Evolutionary conservation across 2,888 invertebrate genomes (phyloP), one percentile per base, ranked within the genome.

Genomic region (Dryomyza anilis): DNA sequence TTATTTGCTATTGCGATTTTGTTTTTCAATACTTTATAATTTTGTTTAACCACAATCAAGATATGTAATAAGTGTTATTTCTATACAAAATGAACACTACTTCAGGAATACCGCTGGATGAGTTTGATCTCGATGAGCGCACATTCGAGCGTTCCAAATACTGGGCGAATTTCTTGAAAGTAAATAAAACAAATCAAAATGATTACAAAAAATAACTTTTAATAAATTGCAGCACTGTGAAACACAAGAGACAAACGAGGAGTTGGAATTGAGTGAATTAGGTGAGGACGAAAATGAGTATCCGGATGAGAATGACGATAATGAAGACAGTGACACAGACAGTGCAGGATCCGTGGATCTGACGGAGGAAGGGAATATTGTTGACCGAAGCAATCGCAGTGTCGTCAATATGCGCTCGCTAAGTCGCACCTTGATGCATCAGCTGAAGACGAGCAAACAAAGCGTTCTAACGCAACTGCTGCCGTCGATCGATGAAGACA

Each of bases 81-180:
- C 1, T 6, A 10, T 25, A n/a, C 12, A 27, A 2, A 12, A 50
- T 50, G 50, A 50, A 50, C n/a, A 27, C 50, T 12, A 43, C 39
- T 3, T 7, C 25, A 23, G 52, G 61, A 27, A 61, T 61, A 14
- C 61, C 61, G 5, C 16, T 61, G 29, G 53, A 52, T 14, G 33
- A 21, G 0, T 61, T 61, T 43, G 25, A 25, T 48, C 55, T 63
- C n/a, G 69, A 70, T 39, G 69, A 67, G 21, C 33, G 25, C 0
- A 60, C 64, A 1, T 81, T 70, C 60, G 74, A 78, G 57, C 77
- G 82, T 23, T 79, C 76, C 0, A 82, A 76, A 62, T n/a, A 6
- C 1, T 81, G 82, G 82, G 62, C 78, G 0, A 70, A 58, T 4
- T 62, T 73, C 29, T 45, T 82, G 0, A 67, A 73, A 66, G 82